Evolutionary conservation across 2,797 vertebrate species (phyloP), one percentile per base, ranked within the genome.

Genomic region (Kryptolebias ocellatus): DNA sequence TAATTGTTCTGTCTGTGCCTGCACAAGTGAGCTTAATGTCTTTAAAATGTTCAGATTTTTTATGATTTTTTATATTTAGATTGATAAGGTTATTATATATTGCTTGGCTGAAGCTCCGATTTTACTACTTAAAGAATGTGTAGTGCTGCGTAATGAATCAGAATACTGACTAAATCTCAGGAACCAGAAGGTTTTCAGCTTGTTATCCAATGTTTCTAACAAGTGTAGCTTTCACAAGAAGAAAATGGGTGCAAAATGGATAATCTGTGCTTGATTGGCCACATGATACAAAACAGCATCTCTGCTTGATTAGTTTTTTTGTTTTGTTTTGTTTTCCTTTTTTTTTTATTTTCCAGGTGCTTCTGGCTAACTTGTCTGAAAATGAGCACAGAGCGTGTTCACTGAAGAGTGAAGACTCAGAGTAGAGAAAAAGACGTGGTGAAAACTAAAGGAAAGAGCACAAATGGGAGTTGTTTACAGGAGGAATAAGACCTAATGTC

Each of bases 361-460:
- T 59, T 70, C 39, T 52, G 28, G 76, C 67, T 67, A 68, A 56
- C 37, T 64, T 16, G 11, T 51, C 53, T 49, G 2, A 64, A 74
- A 68, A 55, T 56, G 27, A 58, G 9, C 53, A 60, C 31, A 12
- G 39, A 3, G 24, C 42, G 14, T 15, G n/a, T 42, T 69, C 24
- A 34, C 47, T 67, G 62, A 67, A 64, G 45, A 64, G 6, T 62
- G 39, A 66, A 20, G 49, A 53, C 45, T 17, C 24, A 54, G 63
- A 67, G 27, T 53, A 66, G 27, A 60, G 62, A 28, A 51, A 64
- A 67, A 50, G 29, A 72, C 17, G 42, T 49, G 34, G 28, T 44
- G 8, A 44, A 66, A 39, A 63, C 29, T 29, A 12, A 1, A 31
- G 24, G 31, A 5, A 53, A 34, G 51, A 47, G 15, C 53, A 18